These are phyloP conservation scores for Zaprionus taronus DNA, from an alignment of 1,140 invertebrate genomes.

Conservation along the genomic window DNA sequence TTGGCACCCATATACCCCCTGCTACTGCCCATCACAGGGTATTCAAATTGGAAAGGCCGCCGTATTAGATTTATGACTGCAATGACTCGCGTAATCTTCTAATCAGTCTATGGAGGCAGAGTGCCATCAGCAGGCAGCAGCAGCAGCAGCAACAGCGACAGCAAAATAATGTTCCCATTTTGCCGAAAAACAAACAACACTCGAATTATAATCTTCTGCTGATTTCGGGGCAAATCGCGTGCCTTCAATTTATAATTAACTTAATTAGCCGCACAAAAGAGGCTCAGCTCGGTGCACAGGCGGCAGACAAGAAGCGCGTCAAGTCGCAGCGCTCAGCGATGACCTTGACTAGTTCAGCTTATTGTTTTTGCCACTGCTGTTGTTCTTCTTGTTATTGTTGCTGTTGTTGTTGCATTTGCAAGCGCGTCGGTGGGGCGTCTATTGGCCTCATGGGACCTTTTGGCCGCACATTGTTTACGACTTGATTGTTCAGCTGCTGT, in stretches of 20 bases:
- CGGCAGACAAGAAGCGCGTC: constrained; percentile 31
- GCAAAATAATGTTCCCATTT: constrained; percentile 58
- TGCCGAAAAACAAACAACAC: constrained; percentile 48
- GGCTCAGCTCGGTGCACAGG: constrained; percentile 26
- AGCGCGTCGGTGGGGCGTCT: constrained; percentile 26
- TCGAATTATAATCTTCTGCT: constrained; percentile 63
- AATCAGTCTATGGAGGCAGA: constrained; percentile 53
- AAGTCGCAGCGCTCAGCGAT: constrained; percentile 30
- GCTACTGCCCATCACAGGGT: constrained; percentile 21
- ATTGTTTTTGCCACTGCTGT: constrained; percentile 46
- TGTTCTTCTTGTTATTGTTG: constrained; percentile 8
- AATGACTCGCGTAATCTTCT: constrained; percentile 68
- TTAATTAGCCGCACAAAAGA: constrained; percentile 70
- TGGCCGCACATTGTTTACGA: constrained; percentile 79
- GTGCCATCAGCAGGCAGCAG: constrained; percentile 38
- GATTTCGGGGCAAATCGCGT: constrained; percentile 65
- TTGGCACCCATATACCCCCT: background rate
- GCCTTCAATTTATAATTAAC: constrained; percentile 73
- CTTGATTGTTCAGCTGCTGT: constrained; percentile 70
- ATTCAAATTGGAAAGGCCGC: constrained; percentile 67
- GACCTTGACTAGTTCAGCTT: constrained; percentile 49
- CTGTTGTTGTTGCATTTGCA: constrained; percentile 30
- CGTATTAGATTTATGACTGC: constrained; percentile 53
- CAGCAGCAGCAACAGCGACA: background rate
- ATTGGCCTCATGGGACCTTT: constrained; percentile 58